Conservation (phyloP, 2,113 vertebrate genomes). For the Anseranas semipalmata region DNA sequence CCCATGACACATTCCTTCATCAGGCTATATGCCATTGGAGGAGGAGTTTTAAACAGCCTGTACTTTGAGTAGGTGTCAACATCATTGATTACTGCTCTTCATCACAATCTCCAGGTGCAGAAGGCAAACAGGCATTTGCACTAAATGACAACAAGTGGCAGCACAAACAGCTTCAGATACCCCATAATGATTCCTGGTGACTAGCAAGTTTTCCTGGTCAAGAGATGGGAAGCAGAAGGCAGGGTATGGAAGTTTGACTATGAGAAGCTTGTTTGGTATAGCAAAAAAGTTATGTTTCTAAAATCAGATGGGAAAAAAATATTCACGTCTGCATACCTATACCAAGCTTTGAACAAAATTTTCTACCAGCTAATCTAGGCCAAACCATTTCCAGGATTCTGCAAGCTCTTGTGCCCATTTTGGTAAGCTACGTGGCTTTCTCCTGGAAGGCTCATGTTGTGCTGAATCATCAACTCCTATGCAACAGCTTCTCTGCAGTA, state of each 20-base stretch:
- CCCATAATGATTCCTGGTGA: background rate
- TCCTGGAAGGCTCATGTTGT: background rate
- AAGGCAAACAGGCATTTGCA: background rate
- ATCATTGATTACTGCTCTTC: background rate
- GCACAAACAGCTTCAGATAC: background rate
- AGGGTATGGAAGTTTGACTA: background rate
- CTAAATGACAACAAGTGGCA: background rate
- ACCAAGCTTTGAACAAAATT: background rate
- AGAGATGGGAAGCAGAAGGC: background rate
- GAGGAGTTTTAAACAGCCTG: background rate
- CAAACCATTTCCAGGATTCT: background rate
- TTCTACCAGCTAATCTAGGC: background rate
- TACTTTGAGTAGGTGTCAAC: background rate
- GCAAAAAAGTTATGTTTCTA: background rate
- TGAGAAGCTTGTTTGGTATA: background rate
- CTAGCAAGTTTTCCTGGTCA: accelerated
- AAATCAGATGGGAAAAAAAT: background rate
- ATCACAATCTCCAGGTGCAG: background rate
- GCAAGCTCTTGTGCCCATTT: background rate
- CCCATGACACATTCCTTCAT: background rate
- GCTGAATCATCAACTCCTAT: background rate
- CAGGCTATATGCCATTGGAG: background rate
- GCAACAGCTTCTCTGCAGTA: background rate
- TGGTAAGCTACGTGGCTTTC: background rate
- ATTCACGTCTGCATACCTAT: background rate